Conservation (phyloP, 2,888 invertebrate species). For the Clepsis dumicolana region DNA sequence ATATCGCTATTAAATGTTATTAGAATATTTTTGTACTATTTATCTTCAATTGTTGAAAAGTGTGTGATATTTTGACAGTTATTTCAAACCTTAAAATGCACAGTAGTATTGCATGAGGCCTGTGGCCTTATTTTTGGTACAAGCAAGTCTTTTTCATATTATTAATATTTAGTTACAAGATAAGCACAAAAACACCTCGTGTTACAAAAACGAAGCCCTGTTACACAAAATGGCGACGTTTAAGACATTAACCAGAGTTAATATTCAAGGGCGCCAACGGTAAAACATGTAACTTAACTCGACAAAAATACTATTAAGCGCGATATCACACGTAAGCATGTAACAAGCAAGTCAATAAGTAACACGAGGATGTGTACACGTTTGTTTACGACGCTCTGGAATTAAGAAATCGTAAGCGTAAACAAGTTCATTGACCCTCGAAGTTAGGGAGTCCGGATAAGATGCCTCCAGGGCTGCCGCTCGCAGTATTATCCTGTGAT, state of each 20-base stretch:
- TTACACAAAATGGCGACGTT: conserved; percentile 29
- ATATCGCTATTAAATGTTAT: no score
- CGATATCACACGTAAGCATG: not conserved
- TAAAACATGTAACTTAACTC: not conserved
- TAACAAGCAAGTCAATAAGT: conserved; percentile 28
- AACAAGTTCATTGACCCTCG: conserved; percentile 72
- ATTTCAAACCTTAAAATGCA: no score
- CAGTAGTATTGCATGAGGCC: no score
- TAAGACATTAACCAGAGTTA: not conserved
- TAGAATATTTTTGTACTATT: no score
- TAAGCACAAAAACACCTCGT: not conserved
- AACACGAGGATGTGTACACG: conserved; percentile 9
- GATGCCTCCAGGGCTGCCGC: conserved; percentile 73
- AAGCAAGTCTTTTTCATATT: no score
- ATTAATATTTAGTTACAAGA: no score
- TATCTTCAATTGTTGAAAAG: no score
- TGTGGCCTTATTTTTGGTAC: no score
- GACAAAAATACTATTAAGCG: not conserved
- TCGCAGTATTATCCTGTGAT: conserved; percentile 96
- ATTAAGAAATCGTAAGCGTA: conserved; percentile 14
- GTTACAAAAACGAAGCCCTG: not conserved
- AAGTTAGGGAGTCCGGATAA: conserved; percentile 12
- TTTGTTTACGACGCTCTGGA: conserved; percentile 35
- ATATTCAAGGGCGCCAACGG: not conserved
- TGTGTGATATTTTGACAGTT: no score